Base-by-base conservation (phyloP, 2,797 vertebrate species). In the Mastacembelus armatus region DNA sequence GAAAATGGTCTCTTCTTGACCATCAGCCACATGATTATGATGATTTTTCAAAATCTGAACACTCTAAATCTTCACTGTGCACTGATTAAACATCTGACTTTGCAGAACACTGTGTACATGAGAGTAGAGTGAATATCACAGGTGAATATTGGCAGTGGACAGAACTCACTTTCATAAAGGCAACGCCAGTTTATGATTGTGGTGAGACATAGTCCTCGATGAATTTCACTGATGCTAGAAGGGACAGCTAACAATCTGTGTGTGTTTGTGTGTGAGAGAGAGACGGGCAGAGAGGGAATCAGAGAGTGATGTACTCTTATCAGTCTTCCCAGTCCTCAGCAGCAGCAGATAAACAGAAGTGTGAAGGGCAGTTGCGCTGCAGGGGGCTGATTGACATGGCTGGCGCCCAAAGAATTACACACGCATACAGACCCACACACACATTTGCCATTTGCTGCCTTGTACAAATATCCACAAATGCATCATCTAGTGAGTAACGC, bases 301-400 rank as follows among this genome's bases (percentile, higher is more conserved):
- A 24, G 71, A 58, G 77, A 90, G 75, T 82, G 86, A 88, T 86
- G 87, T 87, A 78, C 84, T 90, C 88, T 92, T 92, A 92, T 92
- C 90, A 88, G 87, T 89, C 89, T 86, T 86, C 64, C 84, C 91
- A 92, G 91, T 92, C 85, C 88, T 92, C 91, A 89, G 85, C 90
- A 90, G 88, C 88, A 87, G 88, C 84, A 91, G 91, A 92, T 91
- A 90, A 92, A 91, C 91, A 91, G 88, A 88, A 92, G 90, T 91
- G 89, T 91, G 91, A 91, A 91, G 91, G 92, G 90, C 90, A 91
- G 88, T 85, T 60, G 87, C 89, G 78, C 90, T 88, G 90, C 90
- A 86, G 90, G 91, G 90, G 88, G 84, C 86, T 92, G 90, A 91
- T 92, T 92, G 91, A 91, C 91, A 92, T 91, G 92, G 90, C 90